Evolutionary conservation across 2,888 invertebrate genomes (phyloP), one percentile per base, ranked within the genome.

Genomic region (Hyposoter didymator): DNA sequence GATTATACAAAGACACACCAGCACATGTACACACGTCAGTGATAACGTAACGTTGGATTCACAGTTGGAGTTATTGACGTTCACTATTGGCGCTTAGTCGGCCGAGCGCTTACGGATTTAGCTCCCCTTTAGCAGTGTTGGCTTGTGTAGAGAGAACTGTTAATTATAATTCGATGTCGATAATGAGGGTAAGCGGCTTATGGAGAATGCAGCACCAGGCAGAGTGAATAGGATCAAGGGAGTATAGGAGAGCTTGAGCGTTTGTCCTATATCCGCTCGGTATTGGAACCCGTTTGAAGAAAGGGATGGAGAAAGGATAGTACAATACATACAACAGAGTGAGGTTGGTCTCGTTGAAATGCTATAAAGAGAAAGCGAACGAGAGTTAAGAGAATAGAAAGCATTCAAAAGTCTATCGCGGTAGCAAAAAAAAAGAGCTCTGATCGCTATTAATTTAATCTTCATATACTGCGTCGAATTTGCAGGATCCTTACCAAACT

Each of bases 111-210:
- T 83, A 73, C 72, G 78, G 74, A 52, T 59, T 84, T 84, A 45
- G 39, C 79, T 70, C 45, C 55, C 70, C 64, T 84, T 76, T 55
- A 69, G 69, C 67, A 76, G 79, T 82, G 78, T 70, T 78, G 72
- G 76, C 47, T 85, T 43, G 84, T 59, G 69, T 49, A 72, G 74
- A 59, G 88, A 74, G 86, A 85, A 78, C 87, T 88, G 89, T 91
- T 91, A 91, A 91, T 91, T 91, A 91, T 91, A 91, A 91, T 92
- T 91, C 89, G 88, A 91, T 87, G 89, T 90, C 89, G 90, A 90
- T 92, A 92, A 92, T 92, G 91, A 91, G 90, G 88, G 84, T 91
- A 92, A 92, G 92, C 91, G 86, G 91, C 90, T 92, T 91, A 91
- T 82, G 79, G 69, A 73, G 87, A 84, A 87, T 88, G 86, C 88